phyloP scores from a whole-genome alignment of 2,888 invertebrate genomes.

The Thymelicus lineola region DNA sequence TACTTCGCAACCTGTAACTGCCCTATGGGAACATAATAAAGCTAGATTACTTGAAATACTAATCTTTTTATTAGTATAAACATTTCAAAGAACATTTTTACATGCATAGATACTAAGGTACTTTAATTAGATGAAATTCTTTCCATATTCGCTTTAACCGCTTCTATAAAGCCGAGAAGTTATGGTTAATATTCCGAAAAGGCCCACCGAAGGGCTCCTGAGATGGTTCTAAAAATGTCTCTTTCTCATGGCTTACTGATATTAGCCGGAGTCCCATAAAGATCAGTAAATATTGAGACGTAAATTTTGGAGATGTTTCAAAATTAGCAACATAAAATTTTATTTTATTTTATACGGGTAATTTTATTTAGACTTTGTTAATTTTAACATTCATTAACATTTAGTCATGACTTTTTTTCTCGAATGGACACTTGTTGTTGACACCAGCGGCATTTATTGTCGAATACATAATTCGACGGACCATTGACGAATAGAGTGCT shows the following conservation, averaged over 20 bases:
- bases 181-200: conserved; percentile 34
- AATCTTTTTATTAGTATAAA: no score
- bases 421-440: no score
- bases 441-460: no score
- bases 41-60: no score
- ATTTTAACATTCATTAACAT: no score
- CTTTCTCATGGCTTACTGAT: conserved; percentile 36
- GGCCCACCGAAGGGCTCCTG: conserved; percentile 17
- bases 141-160: conserved; percentile 28
- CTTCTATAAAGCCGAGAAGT: conserved; percentile 28
- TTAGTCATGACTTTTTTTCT: no score
- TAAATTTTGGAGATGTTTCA: neutral
- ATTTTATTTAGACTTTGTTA: neutral
- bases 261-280: conserved; percentile 23
- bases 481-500: no score
- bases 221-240: conserved; percentile 31
- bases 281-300: conserved; percentile 13
- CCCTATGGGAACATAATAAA: no score
- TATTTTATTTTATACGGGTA: no score
- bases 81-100: neutral
- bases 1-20: no score
- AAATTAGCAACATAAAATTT: conserved; percentile 30
- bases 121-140: conserved; percentile 30
- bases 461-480: no score
- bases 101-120: neutral